Percentiles rank a stretch among this genome's conserved stretches.
Evolutionary conservation across 2,888 invertebrate genomes (phyloP).

Genomic region (Eupelmus urozonus): DNA sequence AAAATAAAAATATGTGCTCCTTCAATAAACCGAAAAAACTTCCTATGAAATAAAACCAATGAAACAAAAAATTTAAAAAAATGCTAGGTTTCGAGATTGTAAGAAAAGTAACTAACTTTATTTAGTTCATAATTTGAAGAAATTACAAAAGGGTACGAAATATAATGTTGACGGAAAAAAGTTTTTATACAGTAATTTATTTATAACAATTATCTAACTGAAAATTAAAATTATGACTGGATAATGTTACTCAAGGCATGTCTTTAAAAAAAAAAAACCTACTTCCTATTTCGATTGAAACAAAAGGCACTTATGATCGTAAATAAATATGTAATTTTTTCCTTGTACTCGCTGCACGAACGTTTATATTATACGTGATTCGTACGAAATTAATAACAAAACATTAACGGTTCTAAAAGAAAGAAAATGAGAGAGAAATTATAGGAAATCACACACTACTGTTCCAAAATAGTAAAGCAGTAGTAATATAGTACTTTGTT

Average conservation of each 20-base stretch:
- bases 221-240: not conserved
- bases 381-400: slow-evolving; percentile 39
- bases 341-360: slow-evolving; percentile 6
- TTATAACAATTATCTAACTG: not conserved
- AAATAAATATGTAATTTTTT: slow-evolving; percentile 30
- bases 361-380: slow-evolving; percentile 31
- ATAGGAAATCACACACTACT: slow-evolving; percentile 40
- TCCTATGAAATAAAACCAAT: too few relatives aligned
- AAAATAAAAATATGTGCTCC: too few relatives aligned
- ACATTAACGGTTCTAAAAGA: slow-evolving; percentile 43
- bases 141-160: too few relatives aligned
- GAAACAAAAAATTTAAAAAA: too few relatives aligned
- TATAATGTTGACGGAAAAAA: not conserved
- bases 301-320: slow-evolving; percentile 9
- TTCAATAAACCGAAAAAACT: too few relatives aligned
- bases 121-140: too few relatives aligned
- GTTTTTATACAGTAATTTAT: not conserved
- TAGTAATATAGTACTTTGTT: slow-evolving; percentile 45
- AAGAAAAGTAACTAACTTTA: too few relatives aligned
- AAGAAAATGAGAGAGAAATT: slow-evolving; percentile 12
- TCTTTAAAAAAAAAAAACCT: not conserved
- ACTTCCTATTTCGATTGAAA: slow-evolving; percentile 4
- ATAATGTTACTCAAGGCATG: too few relatives aligned
- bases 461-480: slow-evolving; percentile 35
- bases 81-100: too few relatives aligned